Evolutionary conservation across 1,140 invertebrate species (phyloP), one percentile per base, ranked within the genome.

Genomic region (Ceratosolen fusciceps): DNA sequence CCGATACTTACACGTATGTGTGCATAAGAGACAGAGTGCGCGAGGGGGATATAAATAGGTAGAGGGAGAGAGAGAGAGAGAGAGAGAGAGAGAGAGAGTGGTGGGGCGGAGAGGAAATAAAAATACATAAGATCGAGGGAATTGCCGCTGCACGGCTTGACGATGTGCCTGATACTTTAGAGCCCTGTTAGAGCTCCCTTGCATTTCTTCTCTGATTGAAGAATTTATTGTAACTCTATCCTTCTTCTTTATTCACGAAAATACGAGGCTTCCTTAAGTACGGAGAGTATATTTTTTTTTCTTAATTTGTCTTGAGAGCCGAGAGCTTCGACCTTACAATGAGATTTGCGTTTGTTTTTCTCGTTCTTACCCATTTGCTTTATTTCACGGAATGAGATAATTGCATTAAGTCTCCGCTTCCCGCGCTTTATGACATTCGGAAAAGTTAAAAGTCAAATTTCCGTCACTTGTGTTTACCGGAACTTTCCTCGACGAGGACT

Each of bases 221-320:
- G 70, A 79, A 79, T 79, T 79, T 79, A 79, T 79, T 58, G 71
- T 26, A 37, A 67, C 34, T 0, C 29, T 7, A 16, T 43, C 39
- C 58, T 73, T 54, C 39, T 52, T 54, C 39, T 52, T 54, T 52
- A 29, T 26, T 16, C 58, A 12, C n/a, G 47, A 65, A 73, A 52
- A 65, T 79, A 79, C 77, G 77, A 79, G 70, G 43, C 52, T 37
- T 24, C 68, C 52, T 72, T n/a, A n/a, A 67, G 37, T 2, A 34
- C 60, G 9, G 29, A 24, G 39, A 29, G 10, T 43, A 43, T 43
- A n/a, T n/a, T n/a, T 47, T n/a, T 71, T 37, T 43, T 62, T 80
- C 75, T 83, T 82, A 79, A 83, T 84, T 80, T 52, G 26, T 54
- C 70, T 29, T 54, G 79, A 81, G 65, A 77, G 76, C 77, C n/a